phyloP scores from a whole-genome alignment of 2,797 vertebrate species.

The Scarus forsteni region DNA sequence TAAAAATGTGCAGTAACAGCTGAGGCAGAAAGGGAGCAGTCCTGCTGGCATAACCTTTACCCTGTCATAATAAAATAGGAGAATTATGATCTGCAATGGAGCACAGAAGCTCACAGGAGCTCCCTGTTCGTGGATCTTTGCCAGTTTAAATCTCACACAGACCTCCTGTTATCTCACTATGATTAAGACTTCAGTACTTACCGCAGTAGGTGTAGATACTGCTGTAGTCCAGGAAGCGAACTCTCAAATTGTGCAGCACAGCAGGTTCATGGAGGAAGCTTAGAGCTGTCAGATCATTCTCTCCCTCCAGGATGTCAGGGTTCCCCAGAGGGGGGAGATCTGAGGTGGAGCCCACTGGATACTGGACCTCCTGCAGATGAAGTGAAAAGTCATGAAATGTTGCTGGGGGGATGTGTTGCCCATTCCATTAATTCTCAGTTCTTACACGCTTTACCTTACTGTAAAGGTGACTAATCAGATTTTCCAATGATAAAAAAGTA shows the following conservation, averaged over 20 bases:
- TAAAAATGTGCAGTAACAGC: not conserved
- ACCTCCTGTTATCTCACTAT: not conserved
- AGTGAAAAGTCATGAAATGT: not conserved
- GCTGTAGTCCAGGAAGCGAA: slow-evolving; percentile 86
- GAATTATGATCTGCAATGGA: slow-evolving; percentile 37
- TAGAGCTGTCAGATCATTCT: slow-evolving; percentile 86
- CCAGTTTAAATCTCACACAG: not conserved
- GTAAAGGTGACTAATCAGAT: too few relatives aligned
- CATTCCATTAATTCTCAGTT: too few relatives aligned
- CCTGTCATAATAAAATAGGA: slow-evolving; percentile 38
- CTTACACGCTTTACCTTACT: too few relatives aligned
- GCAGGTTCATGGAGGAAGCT: slow-evolving; percentile 88
- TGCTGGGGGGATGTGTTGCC: not conserved
- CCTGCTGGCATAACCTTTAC: slow-evolving; percentile 58
- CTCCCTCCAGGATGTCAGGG: slow-evolving; percentile 85
- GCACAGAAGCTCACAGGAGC: slow-evolving; percentile 55
- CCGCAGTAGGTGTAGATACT: slow-evolving; percentile 88
- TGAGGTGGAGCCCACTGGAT: slow-evolving; percentile 55
- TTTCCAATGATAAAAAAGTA: too few relatives aligned
- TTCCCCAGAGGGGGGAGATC: slow-evolving; percentile 86
- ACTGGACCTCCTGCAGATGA: slow-evolving; percentile 64
- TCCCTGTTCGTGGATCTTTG: slow-evolving; percentile 2
- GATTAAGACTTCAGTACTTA: slow-evolving; percentile 46
- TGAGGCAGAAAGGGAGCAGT: slow-evolving; percentile 21
- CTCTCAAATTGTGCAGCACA: slow-evolving; percentile 84